Evolutionary conservation across 2,888 invertebrate genomes (phyloP), one percentile per base, ranked within the genome.

Genomic region (Meiosimyza platycephala): DNA sequence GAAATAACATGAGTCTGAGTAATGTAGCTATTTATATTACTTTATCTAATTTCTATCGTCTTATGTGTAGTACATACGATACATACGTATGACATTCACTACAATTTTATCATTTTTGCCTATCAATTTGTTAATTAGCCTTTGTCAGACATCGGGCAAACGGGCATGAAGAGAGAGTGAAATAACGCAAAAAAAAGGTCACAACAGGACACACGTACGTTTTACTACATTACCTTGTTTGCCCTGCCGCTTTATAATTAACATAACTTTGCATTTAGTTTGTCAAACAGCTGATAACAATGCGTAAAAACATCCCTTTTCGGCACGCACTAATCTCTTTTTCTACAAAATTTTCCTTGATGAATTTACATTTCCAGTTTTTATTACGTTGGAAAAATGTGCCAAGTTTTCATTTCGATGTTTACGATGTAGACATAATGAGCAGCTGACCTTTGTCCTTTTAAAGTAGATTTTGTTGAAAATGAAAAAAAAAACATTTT

Each of bases 241-340:
- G 13, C 15, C 18, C 16, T 62, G 16, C 40, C 64, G 50, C 22
- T 51, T 52, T 54, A 13, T 70, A 62, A 70, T 70, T 70, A 70
- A 63, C 70, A 70, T 70, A 70, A 70, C 47, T 54, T 63, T 22
- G 63, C 54, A 59, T 70, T 70, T 63, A 70, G 63, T 55, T 70
- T 63, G 55, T 70, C 70, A 70, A 54, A 54, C 70, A 70, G 63
- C 70, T 70, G 70, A 70, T 70, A 52, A 52, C 33, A 54, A 67
- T 67, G 67, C 67, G 55, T 57, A 15, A 68, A 68, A 68, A 59
- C 68, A 68, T 59, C 68, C 68, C 68, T 68, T 50, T 22, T 48
- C 55, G 13, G 57, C 52, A 33, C 66, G 54, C 52, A 54, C 66
- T 66, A 40, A 66, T 66, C 66, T 54, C 33, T 16, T 28, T 52